Evolutionary conservation across 2,888 invertebrate species (phyloP).

Genomic region (Drosophila mercatorum): DNA sequence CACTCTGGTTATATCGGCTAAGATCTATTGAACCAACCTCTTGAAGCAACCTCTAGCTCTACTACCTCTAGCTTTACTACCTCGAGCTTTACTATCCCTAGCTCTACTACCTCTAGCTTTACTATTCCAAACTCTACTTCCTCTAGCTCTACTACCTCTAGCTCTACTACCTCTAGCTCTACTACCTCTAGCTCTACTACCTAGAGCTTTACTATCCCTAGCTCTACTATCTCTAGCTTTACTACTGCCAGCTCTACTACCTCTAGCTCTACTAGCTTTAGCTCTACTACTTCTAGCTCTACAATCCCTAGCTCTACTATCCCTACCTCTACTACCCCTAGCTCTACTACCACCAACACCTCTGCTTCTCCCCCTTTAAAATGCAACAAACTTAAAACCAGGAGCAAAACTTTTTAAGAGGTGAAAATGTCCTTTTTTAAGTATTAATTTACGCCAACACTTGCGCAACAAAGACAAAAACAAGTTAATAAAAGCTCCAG

Average conservation of each 20-base stretch:
- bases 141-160: not conserved
- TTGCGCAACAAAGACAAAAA: conserved; percentile 28
- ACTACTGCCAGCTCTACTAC: not conserved
- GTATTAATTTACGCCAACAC: conserved; percentile 69
- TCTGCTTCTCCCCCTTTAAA: conserved; percentile 28
- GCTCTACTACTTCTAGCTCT: not conserved
- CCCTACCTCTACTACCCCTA: too few relatives aligned
- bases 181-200: too few relatives aligned
- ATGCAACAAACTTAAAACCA: too few relatives aligned
- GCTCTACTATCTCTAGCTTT: not conserved
- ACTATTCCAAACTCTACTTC: too few relatives aligned
- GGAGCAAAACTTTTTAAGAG: conserved; percentile 44
- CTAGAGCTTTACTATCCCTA: too few relatives aligned
- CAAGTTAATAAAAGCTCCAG: conserved; percentile 56
- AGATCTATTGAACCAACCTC: too few relatives aligned
- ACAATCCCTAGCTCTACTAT: too few relatives aligned
- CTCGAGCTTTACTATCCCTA: too few relatives aligned
- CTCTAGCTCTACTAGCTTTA: not conserved
- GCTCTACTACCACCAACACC: not conserved
- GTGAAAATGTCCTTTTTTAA: conserved; percentile 59
- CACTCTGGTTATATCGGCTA: too few relatives aligned
- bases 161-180: not conserved
- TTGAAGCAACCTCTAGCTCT: too few relatives aligned
- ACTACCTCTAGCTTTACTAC: too few relatives aligned
- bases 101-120: too few relatives aligned